Conservation (phyloP, 2,113 vertebrate genomes). For the Atlantisia rogersi region DNA sequence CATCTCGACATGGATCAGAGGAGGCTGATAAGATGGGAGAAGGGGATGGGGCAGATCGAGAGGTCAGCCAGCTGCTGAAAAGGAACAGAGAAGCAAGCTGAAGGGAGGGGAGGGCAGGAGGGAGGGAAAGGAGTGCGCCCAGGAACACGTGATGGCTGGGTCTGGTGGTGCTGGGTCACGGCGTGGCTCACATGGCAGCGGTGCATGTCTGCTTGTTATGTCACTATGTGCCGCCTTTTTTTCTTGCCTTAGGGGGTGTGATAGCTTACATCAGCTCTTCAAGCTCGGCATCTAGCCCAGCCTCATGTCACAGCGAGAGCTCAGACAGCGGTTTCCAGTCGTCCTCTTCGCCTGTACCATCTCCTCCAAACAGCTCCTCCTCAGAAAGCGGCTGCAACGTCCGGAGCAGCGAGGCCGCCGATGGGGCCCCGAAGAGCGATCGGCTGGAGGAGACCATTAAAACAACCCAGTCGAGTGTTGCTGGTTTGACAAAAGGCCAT, state of each 20-base stretch:
- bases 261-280: constrained; percentile 97
- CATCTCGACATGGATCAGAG: not conserved
- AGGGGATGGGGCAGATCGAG: not conserved
- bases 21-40: not conserved
- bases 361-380: constrained; percentile 82
- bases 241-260: constrained; percentile 85
- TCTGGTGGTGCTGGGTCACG: constrained; percentile 54
- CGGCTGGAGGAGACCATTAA: constrained; percentile 79
- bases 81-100: not conserved
- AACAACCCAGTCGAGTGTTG: constrained; percentile 72
- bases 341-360: constrained; percentile 82
- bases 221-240: constrained; percentile 45
- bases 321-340: constrained; percentile 88
- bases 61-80: not conserved
- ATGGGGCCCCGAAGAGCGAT: constrained; percentile 67
- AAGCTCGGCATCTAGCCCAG: constrained; percentile 88
- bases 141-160: constrained; percentile 34
- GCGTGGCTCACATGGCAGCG: constrained; percentile 48
- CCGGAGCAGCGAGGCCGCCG: constrained; percentile 64
- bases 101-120: not conserved
- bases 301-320: constrained; percentile 89
- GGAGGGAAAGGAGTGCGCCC: not conserved
- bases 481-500: constrained; percentile 81
- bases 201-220: constrained; percentile 60
- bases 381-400: constrained; percentile 70